A percentile compares a stretch with the other conserved stretches of the same genome.
Evolutionary conservation across 2,797 vertebrate genomes (phyloP).

Genomic region (Choloepus didactylus): DNA sequence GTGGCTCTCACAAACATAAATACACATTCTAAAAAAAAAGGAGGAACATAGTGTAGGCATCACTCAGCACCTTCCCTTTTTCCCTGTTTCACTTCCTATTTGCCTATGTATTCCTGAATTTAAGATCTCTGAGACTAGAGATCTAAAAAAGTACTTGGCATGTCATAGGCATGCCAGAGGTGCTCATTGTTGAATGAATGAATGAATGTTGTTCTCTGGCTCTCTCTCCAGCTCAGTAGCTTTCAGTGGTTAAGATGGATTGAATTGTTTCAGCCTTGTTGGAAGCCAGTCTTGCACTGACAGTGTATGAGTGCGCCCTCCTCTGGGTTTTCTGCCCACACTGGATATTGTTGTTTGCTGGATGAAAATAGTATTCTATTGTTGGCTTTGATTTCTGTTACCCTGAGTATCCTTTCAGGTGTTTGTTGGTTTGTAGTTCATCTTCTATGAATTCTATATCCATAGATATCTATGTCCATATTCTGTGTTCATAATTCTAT

Average conservation of each 20-base stretch:
- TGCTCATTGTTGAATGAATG: neutral
- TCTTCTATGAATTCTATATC: neutral
- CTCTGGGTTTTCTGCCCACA: neutral
- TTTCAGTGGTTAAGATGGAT: neutral
- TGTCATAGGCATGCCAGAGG: too few species aligned
- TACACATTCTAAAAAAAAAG: neutral
- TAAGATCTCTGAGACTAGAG: neutral
- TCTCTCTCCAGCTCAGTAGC: neutral
- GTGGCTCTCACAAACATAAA: neutral
- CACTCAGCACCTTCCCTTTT: neutral
- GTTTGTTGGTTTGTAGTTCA: neutral
- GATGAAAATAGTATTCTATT: neutral
- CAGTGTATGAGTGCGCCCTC: neutral
- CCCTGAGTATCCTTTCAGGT: neutral
- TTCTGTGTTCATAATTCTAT: neutral
- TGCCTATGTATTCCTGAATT: neutral
- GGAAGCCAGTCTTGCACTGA: neutral
- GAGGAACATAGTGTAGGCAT: neutral
- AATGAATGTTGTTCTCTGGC: neutral
- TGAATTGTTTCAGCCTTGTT: neutral
- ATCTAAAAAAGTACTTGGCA: accelerated
- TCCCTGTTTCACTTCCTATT: neutral
- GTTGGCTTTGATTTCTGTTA: neutral
- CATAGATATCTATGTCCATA: neutral
- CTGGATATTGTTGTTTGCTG: neutral